Conservation (phyloP, 2,113 vertebrate species). For the Cryptotis parvus region DNA sequence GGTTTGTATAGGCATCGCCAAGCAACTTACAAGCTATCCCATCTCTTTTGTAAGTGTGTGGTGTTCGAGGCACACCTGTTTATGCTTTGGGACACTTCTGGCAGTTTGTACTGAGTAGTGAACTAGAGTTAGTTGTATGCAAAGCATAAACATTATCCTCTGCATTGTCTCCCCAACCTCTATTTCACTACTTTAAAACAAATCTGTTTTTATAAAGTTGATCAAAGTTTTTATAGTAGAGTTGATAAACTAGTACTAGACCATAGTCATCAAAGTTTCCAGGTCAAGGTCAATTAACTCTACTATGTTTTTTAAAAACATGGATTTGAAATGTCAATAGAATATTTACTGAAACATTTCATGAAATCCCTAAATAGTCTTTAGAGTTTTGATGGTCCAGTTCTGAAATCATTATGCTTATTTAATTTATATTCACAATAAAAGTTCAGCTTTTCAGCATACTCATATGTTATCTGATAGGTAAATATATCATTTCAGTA, state of each 20-base stretch:
- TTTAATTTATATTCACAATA: conserved; percentile 26
- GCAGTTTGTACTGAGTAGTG: too few relatives aligned
- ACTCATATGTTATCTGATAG: not conserved
- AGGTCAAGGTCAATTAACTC: not conserved
- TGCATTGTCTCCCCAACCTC: too few relatives aligned
- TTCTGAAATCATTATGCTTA: conserved; percentile 17
- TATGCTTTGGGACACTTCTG: too few relatives aligned
- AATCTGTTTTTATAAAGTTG: not conserved
- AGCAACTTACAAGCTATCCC: not conserved
- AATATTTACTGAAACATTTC: conserved; percentile 1
- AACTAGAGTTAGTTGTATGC: too few relatives aligned
- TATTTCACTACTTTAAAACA: too few relatives aligned
- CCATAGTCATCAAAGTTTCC: not conserved
- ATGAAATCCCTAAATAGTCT: not conserved
- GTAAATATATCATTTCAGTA: not conserved
- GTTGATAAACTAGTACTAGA: not conserved
- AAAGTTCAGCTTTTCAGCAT: conserved; percentile 13
- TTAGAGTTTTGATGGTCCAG: not conserved
- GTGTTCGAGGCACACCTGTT: too few relatives aligned
- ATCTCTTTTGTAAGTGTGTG: not conserved
- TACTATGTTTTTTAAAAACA: not conserved
- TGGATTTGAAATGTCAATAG: conserved; percentile 25
- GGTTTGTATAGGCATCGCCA: not conserved
- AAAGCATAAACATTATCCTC: too few relatives aligned
- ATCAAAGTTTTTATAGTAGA: not conserved